These are phyloP conservation scores for Zaprionus ornatus DNA, from an alignment of 1,140 invertebrate species.

Conservation along the genomic window DNA sequence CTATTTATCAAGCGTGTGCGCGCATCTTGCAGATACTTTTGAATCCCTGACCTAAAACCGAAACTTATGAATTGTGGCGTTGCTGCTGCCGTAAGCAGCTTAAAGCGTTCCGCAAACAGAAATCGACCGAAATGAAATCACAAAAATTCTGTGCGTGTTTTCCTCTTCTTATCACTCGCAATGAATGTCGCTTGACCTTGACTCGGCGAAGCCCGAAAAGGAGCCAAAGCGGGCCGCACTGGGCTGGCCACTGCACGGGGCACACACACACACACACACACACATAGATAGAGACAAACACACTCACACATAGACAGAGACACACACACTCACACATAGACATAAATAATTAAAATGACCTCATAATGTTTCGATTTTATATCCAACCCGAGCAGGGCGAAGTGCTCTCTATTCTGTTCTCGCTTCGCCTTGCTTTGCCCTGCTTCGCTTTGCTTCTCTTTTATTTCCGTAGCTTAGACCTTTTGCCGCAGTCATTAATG, in stretches of 20 bases:
- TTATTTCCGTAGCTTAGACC: slow-evolving; percentile 27
- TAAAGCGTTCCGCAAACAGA: slow-evolving; percentile 58
- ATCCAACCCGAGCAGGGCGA: slow-evolving; percentile 7
- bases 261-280: slow-evolving; percentile 8
- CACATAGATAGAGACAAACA: background rate
- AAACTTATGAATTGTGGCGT: slow-evolving; percentile 34
- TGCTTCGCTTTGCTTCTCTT: slow-evolving; percentile 4
- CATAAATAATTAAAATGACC: slow-evolving; percentile 77
- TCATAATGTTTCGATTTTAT: slow-evolving; percentile 75
- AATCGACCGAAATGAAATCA: slow-evolving; percentile 50
- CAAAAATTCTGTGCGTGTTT: slow-evolving; percentile 26
- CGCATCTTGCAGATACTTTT: slow-evolving; percentile 35
- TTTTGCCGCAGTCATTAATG: slow-evolving; percentile 75
- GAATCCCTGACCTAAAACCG: slow-evolving; percentile 28
- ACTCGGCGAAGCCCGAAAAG: slow-evolving; percentile 25
- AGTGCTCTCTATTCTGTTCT: slow-evolving; percentile 8
- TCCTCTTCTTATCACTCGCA: slow-evolving; percentile 29
- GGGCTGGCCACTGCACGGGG: slow-evolving; percentile 33
- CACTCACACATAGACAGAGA: slow-evolving; percentile 37
- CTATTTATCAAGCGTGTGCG: slow-evolving; percentile 30
- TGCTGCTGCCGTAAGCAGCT: slow-evolving; percentile 25
- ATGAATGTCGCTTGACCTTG: slow-evolving; percentile 49
- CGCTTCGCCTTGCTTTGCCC: slow-evolving; percentile 27
- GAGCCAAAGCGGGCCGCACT: slow-evolving; percentile 37
- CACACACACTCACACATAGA: slow-evolving; percentile 34